Percentiles rank a stretch among this genome's conserved stretches.
Evolutionary conservation across 2,113 vertebrate genomes (phyloP).

Genomic region (Antidorcas marsupialis): DNA sequence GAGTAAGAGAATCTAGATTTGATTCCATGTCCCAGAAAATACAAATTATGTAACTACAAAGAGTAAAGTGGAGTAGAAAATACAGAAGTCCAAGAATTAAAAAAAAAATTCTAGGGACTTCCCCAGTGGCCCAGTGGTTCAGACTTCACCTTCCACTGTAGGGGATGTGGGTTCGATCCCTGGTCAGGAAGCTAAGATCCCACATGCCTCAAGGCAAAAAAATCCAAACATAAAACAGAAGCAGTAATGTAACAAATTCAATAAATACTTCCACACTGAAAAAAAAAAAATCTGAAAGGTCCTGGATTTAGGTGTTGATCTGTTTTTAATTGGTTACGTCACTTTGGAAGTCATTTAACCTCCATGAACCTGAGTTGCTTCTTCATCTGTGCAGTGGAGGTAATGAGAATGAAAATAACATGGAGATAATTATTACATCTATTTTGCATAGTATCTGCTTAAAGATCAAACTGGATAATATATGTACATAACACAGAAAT

Average conservation of each 20-base stretch:
- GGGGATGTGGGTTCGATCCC: neutral
- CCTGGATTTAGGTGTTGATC: neutral
- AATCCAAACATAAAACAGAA: neutral
- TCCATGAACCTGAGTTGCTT: neutral
- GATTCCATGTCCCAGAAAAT: neutral
- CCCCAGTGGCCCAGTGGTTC: neutral
- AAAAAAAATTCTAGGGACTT: neutral
- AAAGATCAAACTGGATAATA: neutral
- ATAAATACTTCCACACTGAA: neutral
- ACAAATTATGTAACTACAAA: neutral
- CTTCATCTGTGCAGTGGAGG: neutral
- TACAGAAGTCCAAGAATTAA: neutral
- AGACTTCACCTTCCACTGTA: neutral
- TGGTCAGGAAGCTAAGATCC: neutral
- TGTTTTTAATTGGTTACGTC: neutral
- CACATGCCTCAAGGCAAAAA: neutral
- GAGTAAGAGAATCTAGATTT: neutral
- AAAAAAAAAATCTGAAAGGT: neutral
- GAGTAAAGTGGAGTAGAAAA: neutral
- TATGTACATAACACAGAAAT: neutral
- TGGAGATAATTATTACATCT: neutral
- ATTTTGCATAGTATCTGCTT: neutral
- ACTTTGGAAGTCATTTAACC: neutral
- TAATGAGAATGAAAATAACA: neutral
- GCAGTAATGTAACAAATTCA: neutral